These are phyloP conservation scores for Lasioglossum figueresi DNA, from an alignment of 2,888 invertebrate genomes.

Conservation along the genomic window DNA sequence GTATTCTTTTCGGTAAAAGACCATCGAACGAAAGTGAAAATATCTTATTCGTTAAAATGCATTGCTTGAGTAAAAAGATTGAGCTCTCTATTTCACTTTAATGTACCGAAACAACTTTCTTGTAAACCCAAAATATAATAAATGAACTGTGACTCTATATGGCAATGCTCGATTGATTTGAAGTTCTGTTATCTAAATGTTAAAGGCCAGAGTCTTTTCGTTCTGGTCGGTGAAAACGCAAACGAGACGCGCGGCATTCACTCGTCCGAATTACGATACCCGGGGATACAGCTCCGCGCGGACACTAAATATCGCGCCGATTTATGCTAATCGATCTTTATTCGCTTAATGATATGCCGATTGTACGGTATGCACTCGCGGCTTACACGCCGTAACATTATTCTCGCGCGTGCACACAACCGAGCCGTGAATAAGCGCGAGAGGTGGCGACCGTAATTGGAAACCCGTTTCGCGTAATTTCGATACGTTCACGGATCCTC, in stretches of 20 bases:
- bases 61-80: too few relatives aligned
- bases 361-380: conserved; percentile 54
- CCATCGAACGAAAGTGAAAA: too few relatives aligned
- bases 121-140: neutral
- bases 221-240: conserved; percentile 9
- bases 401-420: neutral
- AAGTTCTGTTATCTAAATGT: conserved; percentile 7
- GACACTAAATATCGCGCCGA: conserved; percentile 63
- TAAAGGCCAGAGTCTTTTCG: neutral
- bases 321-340: conserved; percentile 72
- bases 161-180: neutral
- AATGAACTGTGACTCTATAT: neutral
- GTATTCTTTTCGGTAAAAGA: too few relatives aligned
- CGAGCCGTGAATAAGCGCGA: neutral
- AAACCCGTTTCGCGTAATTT: conserved; percentile 67
- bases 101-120: too few relatives aligned
- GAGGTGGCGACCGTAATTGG: conserved; percentile 60
- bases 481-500: conserved; percentile 58
- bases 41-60: too few relatives aligned
- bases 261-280: conserved; percentile 58
- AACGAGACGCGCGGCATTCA: conserved; percentile 35
- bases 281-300: conserved; percentile 27
- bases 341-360: conserved; percentile 62
- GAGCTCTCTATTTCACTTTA: too few relatives aligned
- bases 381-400: conserved; percentile 34